Evolutionary conservation across 1,140 invertebrate genomes (phyloP), one percentile per base, ranked within the genome.

Genomic region (Carcinoscorpius rotundicauda): DNA sequence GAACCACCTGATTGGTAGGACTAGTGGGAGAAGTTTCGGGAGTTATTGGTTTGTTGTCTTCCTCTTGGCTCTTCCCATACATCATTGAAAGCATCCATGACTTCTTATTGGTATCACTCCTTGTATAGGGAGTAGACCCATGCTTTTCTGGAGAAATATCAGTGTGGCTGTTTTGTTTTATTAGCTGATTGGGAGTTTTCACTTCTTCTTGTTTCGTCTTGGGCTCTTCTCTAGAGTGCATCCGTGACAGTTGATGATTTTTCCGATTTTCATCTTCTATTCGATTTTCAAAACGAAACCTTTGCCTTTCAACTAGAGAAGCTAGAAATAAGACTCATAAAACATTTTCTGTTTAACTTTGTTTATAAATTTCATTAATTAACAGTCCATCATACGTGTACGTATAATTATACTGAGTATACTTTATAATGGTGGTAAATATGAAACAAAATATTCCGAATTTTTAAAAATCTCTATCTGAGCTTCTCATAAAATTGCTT

Each of bases 31-130:
- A 55, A 8, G 53, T 6, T 0, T 55, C 29, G 29, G 29, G 29
- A 29, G 29, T 29, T 29, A 29, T 29, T 29, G 29, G 29, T 29
- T 29, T 29, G 29, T 29, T 29, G 29, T 62, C 58, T 58, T 67
- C 51, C 8, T 69, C 70, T 5, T 58, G 58, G 8, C 65, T 71
- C 58, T 72, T 71, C 5, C 61, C 65, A 62, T 83, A 82, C 71
- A 78, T 78, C 74, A 78, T 79, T 51, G 80, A 80, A 58, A 80
- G 70, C 69, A 80, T 74, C 85, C 85, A 87, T 3, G 85, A 81
- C 70, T 84, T 82, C 73, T 86, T 85, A 63, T 77, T 73, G 55
- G 73, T 71, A 56, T 72, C 64, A 55, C 57, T 65, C 6, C 55
- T 5, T 29, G 29, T 29, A 29, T 29, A 29, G 2, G 29, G 29